Evolutionary conservation across 1,140 invertebrate genomes (phyloP), one percentile per base, ranked within the genome.

Genomic region (Arctopsyche grandis): DNA sequence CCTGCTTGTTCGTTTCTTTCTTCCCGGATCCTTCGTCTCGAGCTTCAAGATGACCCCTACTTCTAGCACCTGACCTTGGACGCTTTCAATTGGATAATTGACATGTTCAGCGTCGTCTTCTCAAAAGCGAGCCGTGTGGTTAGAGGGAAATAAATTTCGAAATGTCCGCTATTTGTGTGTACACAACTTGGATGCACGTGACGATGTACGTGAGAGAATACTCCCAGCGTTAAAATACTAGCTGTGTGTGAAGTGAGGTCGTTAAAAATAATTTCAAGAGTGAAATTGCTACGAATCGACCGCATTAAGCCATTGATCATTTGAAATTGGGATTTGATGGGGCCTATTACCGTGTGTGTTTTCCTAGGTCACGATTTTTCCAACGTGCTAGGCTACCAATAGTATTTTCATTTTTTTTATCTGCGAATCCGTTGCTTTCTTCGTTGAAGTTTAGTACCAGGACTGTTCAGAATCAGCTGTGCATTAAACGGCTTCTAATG

Each of bases 61-160:
- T 74, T 56, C 66, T 16, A 29, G 22, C 12, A 21, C n/a, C 71
- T 44, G 24, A 44, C 71, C 44, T 58, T 46, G 52, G 46, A 19
- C 46, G n/a, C 26, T 22, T 56, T 14, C 14, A 74, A 74, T 74
- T 74, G 71, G 71, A 74, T 74, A 74, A 74, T 74, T 29, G 71
- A 74, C 71, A 46, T 26, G 24, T 58, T 29, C 46, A 24, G 12
- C 71, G 52, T 48, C 71, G 43, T 29, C 46, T 0, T 14, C 63
- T 12, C 24, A 24, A 58, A 29, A 74, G 4, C n/a, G 26, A 70
- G 38, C 16, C 43, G 22, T 56, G 52, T 74, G 24, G 46, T 74
- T 74, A 74, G 26, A 58, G 48, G 46, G 52, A 56, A 74, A 74
- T 74, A 74, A 74, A 74, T 74, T 74, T 74, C 24, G 43, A 74